phyloP scores from a whole-genome alignment of 2,113 vertebrate genomes.

The Symphodus melops region DNA sequence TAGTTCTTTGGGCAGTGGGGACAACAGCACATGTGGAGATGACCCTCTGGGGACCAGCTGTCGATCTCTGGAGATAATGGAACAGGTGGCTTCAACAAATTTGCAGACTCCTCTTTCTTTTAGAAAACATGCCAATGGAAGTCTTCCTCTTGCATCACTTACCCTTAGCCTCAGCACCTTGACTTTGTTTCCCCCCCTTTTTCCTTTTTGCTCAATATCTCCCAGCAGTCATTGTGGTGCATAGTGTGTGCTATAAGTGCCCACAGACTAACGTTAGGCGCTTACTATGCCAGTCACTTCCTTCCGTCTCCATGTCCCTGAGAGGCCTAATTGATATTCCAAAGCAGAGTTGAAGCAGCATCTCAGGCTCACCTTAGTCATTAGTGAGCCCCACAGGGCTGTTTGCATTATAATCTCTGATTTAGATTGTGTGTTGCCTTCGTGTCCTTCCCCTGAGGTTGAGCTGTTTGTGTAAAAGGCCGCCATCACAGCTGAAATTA shows the following conservation, averaged over 20 bases:
- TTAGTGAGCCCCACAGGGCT: slow-evolving; percentile 78
- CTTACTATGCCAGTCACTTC: slow-evolving; percentile 78
- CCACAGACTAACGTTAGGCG: slow-evolving; percentile 54
- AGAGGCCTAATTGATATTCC: slow-evolving; percentile 82
- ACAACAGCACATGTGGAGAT: slow-evolving; percentile 68
- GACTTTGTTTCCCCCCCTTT: slow-evolving; percentile 54
- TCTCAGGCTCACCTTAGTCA: slow-evolving; percentile 81
- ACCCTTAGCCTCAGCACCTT: slow-evolving; percentile 31
- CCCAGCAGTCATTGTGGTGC: slow-evolving; percentile 24
- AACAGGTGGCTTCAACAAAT: slow-evolving; percentile 66
- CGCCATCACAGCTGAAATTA: slow-evolving; percentile 60
- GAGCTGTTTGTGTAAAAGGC: slow-evolving; percentile 62
- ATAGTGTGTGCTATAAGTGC: slow-evolving; percentile 49
- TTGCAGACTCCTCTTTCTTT: slow-evolving; percentile 62
- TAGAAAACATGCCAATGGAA: slow-evolving; percentile 63
- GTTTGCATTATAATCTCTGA: slow-evolving; percentile 82
- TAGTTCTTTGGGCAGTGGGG: slow-evolving; percentile 48
- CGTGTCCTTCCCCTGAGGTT: slow-evolving; percentile 72
- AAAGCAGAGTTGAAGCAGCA: slow-evolving; percentile 65
- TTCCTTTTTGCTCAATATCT: slow-evolving; percentile 45
- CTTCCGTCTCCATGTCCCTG: slow-evolving; percentile 68
- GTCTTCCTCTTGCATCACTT: slow-evolving; percentile 54
- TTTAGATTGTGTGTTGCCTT: slow-evolving; percentile 75
- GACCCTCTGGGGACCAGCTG: slow-evolving; percentile 67
- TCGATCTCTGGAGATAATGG: slow-evolving; percentile 73